Base-by-base conservation (phyloP, 2,113 vertebrate species). In the Xyrauchen texanus region DNA sequence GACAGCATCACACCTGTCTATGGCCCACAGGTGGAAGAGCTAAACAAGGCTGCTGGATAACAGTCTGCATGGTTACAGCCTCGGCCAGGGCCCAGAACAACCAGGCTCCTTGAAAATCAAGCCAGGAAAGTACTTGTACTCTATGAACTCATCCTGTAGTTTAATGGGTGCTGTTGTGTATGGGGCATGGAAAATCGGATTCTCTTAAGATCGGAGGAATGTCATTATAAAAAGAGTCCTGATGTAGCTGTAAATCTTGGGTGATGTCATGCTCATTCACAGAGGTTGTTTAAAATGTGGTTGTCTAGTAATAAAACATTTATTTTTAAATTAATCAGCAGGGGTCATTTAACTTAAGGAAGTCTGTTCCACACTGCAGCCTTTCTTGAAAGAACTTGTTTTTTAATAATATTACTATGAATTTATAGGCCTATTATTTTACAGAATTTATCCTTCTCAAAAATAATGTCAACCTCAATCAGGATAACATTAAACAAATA, bases 1-100 rank as follows among this genome's bases (percentile, higher is more conserved):
- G 6, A 34, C 72, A 58, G 78, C 68, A 8, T 85, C 88, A 86
- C 91, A 91, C 89, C 91, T 93, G 90, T 90, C 83, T 83, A 66
- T 69, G 76, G 45, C 81, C 74, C 83, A 88, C 88, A 91, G 88
- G 88, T 90, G 87, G 21, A 34, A 34, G 21, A 65, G 73, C 57
- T 76, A 74, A 70, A 78, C 55, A 69, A 15, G 70, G 52, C n/a
- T 4, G 60, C 45, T 45, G 9, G 12, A 77, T 5, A 0, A 45
- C 44, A 1, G 21, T 34, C 21, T 34, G 21, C 21, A 3, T 34
- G 21, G 21, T 34, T 34, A 34, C 21, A 55, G 4, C 63, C 10
- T 52, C 61, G 5, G 51, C 45, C 64, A 44, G 15, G 52, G 69
- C 63, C 74, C 57, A 83, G 47, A 52, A 72, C 84, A 57, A 52